Conservation (phyloP, 1,140 invertebrate species). For the Drosophila lini region DNA sequence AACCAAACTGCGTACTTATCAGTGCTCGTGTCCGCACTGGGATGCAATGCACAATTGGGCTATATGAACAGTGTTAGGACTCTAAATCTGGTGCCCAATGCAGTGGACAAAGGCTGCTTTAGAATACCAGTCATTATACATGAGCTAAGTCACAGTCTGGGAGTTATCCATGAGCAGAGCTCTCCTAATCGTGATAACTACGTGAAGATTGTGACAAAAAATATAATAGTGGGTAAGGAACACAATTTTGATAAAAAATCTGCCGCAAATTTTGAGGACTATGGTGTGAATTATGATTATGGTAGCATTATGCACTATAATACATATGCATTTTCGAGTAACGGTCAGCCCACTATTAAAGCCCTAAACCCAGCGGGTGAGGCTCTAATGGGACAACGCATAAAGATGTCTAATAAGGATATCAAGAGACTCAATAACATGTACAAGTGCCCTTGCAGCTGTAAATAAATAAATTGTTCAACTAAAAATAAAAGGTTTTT, state of each 20-base stretch:
- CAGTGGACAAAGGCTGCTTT: conserved; percentile 57
- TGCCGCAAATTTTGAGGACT: conserved; percentile 81
- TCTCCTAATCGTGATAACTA: conserved; percentile 89
- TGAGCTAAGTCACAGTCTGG: conserved; percentile 71
- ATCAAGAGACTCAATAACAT: conserved; percentile 85
- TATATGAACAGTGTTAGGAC: conserved; percentile 84
- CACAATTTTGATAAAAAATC: conserved; percentile 86
- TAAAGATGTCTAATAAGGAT: conserved; percentile 85
- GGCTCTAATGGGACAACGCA: conserved; percentile 85
- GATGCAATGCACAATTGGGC: conserved; percentile 85
- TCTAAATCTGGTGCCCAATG: conserved; percentile 37
- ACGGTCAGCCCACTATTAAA: conserved; percentile 89
- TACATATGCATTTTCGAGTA: conserved; percentile 89
- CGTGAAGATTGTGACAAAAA: conserved; percentile 88
- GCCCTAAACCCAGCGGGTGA: conserved; percentile 72
- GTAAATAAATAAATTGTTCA: conserved; percentile 6
- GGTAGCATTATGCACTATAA: conserved; percentile 89
- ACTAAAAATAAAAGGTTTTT: neutral
- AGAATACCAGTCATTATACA: conserved; percentile 84
- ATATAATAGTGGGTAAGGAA: conserved; percentile 87
- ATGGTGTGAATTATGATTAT: conserved; percentile 87
- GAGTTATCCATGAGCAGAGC: conserved; percentile 90
- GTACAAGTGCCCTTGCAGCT: conserved; percentile 83
- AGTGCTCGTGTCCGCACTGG: conserved; percentile 6
- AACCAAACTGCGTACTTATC: conserved; percentile 41